Conservation (phyloP, 1,140 invertebrate genomes). For the Drosophila lini region DNA sequence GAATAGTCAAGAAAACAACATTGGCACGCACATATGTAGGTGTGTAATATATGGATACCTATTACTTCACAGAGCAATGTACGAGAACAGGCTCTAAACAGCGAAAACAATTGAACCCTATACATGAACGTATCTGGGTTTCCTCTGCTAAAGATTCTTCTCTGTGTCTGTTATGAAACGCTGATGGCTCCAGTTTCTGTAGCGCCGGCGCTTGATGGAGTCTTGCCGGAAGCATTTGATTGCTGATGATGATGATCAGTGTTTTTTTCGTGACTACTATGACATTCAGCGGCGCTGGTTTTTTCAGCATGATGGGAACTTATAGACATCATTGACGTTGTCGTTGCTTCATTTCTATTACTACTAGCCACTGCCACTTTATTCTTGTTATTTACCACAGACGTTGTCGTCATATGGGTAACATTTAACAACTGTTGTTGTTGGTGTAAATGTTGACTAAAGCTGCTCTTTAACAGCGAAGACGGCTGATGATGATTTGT, state of each 20-base stretch:
- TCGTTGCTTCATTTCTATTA: slow-evolving; percentile 7
- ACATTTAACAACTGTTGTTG: slow-evolving; percentile 60
- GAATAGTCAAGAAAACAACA: too few species aligned
- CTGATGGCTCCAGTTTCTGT: slow-evolving; percentile 77
- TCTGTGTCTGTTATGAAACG: slow-evolving; percentile 72
- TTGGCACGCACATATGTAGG: too few species aligned
- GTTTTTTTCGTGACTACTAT: slow-evolving; percentile 14
- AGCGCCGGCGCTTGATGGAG: slow-evolving; percentile 37
- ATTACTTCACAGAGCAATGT: neutral
- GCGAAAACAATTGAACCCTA: neutral
- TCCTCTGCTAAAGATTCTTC: neutral
- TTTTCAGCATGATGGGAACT: slow-evolving; percentile 29
- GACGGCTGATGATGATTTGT: slow-evolving; percentile 85
- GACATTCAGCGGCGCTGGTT: slow-evolving; percentile 33
- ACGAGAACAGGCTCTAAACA: neutral
- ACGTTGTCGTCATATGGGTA: slow-evolving; percentile 39
- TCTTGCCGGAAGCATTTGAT: slow-evolving; percentile 30
- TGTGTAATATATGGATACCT: neutral
- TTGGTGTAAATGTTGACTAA: slow-evolving; percentile 74
- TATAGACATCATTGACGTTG: slow-evolving; percentile 14
- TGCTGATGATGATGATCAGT: slow-evolving; percentile 38
- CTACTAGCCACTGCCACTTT: slow-evolving; percentile 9
- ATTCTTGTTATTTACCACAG: neutral
- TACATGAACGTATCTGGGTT: too few species aligned
- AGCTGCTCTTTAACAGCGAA: slow-evolving; percentile 52